Conservation (phyloP, 2,797 vertebrate species). For the Anableps anableps region DNA sequence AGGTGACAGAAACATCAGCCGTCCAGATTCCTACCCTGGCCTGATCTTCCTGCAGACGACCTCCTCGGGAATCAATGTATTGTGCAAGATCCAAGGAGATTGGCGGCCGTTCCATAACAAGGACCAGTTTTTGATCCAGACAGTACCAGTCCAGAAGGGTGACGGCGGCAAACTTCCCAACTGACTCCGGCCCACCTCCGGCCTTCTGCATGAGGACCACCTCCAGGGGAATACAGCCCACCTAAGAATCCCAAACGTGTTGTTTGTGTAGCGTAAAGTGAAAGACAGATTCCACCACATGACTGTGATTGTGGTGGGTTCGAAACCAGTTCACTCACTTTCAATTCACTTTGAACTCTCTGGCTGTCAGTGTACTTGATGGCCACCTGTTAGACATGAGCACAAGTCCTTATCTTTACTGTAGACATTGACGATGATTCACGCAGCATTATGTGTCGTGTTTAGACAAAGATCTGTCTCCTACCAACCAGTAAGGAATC, state of each 20-base stretch:
- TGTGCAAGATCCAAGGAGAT: not conserved
- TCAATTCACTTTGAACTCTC: not conserved
- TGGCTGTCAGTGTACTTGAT: not conserved
- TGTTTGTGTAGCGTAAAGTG: not conserved
- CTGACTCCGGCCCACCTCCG: not conserved
- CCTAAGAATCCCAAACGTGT: not conserved
- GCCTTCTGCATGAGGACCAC: slow-evolving; percentile 1
- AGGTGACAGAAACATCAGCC: not conserved
- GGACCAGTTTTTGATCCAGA: not conserved
- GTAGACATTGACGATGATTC: no score
- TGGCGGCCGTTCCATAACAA: not conserved
- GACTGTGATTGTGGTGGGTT: not conserved
- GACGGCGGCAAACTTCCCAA: not conserved
- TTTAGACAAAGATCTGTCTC: no score
- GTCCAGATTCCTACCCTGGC: not conserved
- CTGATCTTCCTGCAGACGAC: not conserved
- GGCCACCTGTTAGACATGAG: not conserved
- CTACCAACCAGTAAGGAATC: not conserved
- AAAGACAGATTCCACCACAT: not conserved
- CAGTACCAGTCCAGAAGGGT: not conserved
- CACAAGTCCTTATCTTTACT: not conserved
- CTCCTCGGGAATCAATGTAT: not conserved
- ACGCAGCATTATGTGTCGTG: no score
- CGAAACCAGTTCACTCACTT: not conserved
- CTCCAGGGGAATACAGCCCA: not conserved